These are phyloP conservation scores for Catostomus latipinnis DNA, from an alignment of 2,797 vertebrate species.

Conservation along the genomic window DNA sequence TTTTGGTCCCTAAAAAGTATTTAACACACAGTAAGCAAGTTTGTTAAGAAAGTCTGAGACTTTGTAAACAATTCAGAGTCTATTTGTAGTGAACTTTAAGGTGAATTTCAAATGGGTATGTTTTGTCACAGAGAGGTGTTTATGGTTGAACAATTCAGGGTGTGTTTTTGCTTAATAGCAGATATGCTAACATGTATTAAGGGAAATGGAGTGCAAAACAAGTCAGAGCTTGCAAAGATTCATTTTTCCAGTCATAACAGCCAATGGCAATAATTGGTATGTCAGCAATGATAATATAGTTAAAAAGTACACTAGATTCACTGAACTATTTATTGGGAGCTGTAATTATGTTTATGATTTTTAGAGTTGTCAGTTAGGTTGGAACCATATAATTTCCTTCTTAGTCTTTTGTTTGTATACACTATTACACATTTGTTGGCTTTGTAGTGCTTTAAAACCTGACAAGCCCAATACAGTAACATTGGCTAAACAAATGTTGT, in stretches of 20 bases:
- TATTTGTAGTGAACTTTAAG: not conserved
- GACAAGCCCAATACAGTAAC: too few relatives aligned
- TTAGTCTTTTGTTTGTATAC: too few relatives aligned
- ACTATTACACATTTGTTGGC: too few relatives aligned
- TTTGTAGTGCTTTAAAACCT: too few relatives aligned
- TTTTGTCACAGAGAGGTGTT: not conserved
- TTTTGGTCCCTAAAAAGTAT: not conserved
- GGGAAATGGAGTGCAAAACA: constrained; percentile 5
- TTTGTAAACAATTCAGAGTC: not conserved
- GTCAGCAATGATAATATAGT: not conserved
- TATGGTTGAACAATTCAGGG: constrained; percentile 49
- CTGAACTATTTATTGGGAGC: too few relatives aligned
- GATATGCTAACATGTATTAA: constrained; percentile 20
- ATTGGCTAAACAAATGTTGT: too few relatives aligned
- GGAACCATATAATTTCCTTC: too few relatives aligned
- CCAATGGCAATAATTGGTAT: not conserved
- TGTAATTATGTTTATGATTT: too few relatives aligned
- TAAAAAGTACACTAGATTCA: too few relatives aligned
- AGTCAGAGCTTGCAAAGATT: constrained; percentile 28
- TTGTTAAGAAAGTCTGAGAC: not conserved
- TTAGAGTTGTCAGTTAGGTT: too few relatives aligned
- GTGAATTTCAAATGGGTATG: not conserved
- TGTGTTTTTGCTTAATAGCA: constrained; percentile 33
- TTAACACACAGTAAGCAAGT: not conserved
- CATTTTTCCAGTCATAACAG: not conserved